Conservation (phyloP, 2,888 invertebrate genomes). For the Mellilla xanthometata region DNA sequence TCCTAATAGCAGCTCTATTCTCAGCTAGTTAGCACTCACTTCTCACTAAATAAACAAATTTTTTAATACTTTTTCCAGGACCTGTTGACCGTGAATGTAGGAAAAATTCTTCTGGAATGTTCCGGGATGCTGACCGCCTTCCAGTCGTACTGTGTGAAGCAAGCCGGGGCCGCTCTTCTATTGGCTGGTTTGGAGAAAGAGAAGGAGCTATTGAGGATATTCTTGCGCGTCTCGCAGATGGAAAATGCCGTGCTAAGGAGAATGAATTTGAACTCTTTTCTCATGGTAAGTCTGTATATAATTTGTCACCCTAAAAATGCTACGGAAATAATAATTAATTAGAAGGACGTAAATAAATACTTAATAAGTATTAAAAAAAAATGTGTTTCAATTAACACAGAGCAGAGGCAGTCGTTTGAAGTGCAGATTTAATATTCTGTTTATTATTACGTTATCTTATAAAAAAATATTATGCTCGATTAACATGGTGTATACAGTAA, state of each 20-base stretch:
- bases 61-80: slow-evolving; percentile 80
- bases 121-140: slow-evolving; percentile 97
- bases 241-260: slow-evolving; percentile 95
- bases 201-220: slow-evolving; percentile 96
- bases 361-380: too few relatives aligned
- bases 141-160: slow-evolving; percentile 96
- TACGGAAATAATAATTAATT: too few relatives aligned
- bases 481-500: too few relatives aligned
- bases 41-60: background rate
- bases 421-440: too few relatives aligned
- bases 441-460: too few relatives aligned
- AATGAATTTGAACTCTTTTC: slow-evolving; percentile 98
- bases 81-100: slow-evolving; percentile 93
- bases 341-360: too few relatives aligned
- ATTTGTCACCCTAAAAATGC: too few relatives aligned
- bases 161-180: slow-evolving; percentile 93
- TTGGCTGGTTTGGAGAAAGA: slow-evolving; percentile 96
- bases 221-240: slow-evolving; percentile 97
- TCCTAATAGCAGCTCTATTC: too few relatives aligned
- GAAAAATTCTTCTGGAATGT: slow-evolving; percentile 94
- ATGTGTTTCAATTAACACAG: too few relatives aligned
- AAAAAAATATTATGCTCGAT: too few relatives aligned
- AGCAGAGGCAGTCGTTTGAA: too few relatives aligned
- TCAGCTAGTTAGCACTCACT: too few relatives aligned
- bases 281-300: slow-evolving; percentile 97